Conservation (phyloP, 2,888 invertebrate species). For the Drosophila percnosoma region DNA sequence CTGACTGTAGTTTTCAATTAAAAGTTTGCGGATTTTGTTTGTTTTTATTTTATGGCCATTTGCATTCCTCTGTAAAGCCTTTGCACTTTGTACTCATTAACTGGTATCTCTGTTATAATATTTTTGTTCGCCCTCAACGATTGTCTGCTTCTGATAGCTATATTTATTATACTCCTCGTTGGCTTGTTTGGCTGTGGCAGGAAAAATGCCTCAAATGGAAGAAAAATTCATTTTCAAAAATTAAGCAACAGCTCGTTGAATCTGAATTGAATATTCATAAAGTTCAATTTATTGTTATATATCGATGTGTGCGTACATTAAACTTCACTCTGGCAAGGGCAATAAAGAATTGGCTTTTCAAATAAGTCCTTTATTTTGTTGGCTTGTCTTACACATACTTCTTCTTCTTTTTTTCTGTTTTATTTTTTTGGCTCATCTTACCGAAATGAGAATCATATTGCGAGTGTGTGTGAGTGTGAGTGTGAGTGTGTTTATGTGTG, state of each 20-base stretch:
- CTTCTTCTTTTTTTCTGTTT: not conserved
- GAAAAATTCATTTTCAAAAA: not conserved
- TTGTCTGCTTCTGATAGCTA: constrained; percentile 35
- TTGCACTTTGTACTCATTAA: constrained; percentile 60
- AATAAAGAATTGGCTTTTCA: constrained; percentile 44
- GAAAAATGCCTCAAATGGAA: too few relatives aligned
- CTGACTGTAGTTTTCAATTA: not conserved
- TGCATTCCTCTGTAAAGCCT: constrained; percentile 13
- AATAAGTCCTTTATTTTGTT: constrained; percentile 7
- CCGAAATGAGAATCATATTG: constrained; percentile 34
- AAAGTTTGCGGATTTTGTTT: not conserved
- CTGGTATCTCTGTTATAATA: constrained; percentile 42
- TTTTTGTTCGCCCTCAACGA: constrained; percentile 2
- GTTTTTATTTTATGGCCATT: not conserved
- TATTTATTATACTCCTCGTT: constrained; percentile 29
- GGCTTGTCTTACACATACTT: constrained; percentile 9
- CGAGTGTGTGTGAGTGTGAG: constrained; percentile 1
- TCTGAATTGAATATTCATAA: constrained; percentile 52
- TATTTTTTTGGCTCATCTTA: constrained; percentile 6
- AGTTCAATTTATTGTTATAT: constrained; percentile 40
- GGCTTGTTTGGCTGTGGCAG: not conserved
- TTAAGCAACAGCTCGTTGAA: not conserved
- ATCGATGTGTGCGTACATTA: constrained; percentile 39
- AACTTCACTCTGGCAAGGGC: constrained; percentile 29
- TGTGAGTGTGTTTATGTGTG: constrained; percentile 9